phyloP scores from a whole-genome alignment of 2,888 invertebrate genomes.

The Meiosimyza decipiens region DNA sequence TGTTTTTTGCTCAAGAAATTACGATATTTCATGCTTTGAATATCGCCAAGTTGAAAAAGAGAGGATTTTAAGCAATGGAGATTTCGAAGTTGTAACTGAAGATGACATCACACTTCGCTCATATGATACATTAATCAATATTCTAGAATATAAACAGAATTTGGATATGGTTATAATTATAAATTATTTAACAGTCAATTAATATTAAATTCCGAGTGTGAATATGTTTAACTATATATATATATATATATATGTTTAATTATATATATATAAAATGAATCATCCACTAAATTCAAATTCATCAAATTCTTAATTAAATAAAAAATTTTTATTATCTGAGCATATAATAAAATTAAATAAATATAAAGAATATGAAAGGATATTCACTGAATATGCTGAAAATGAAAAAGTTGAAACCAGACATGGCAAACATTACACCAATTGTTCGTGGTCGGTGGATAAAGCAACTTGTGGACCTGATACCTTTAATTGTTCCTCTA shows the following conservation, averaged over 20 bases:
- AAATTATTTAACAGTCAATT: no score
- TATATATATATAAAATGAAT: not conserved
- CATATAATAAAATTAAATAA: no score
- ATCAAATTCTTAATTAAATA: not conserved
- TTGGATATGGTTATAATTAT: no score
- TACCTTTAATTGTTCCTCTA: no score
- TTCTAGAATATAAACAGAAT: not conserved
- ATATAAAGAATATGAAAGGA: not conserved
- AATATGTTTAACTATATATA: no score
- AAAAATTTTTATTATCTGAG: no score
- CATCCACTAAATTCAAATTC: not conserved
- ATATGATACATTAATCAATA: not conserved
- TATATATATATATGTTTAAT: no score
- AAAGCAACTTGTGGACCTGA: no score
- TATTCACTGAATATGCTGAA: not conserved
- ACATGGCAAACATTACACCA: no score
- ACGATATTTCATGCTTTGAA: slow-evolving; percentile 37
- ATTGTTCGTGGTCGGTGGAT: no score
- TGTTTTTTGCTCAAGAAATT: no score
- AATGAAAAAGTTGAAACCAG: not conserved
- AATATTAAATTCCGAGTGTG: no score
- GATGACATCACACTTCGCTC: not conserved
- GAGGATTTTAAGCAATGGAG: slow-evolving; percentile 33
- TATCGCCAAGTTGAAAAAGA: slow-evolving; percentile 34
- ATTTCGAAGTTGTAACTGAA: slow-evolving; percentile 30